A percentile compares a stretch with the other conserved stretches of the same genome.
These are phyloP conservation scores for Odontothrips loti DNA, from an alignment of 2,888 invertebrate genomes.

Conservation along the genomic window DNA sequence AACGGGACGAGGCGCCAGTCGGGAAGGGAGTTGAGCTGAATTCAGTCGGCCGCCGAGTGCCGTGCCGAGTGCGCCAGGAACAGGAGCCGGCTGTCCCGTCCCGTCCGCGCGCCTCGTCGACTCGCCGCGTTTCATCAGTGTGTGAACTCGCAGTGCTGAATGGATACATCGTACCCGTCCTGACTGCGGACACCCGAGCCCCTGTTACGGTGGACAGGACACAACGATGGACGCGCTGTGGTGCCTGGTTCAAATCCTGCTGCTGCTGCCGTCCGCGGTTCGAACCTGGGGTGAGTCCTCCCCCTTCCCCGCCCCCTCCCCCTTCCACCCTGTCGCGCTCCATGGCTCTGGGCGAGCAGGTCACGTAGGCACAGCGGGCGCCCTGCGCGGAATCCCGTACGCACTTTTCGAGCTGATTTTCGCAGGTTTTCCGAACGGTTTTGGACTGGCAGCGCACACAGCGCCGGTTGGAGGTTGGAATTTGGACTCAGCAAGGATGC, in stretches of 20 bases:
- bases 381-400: not conserved
- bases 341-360: constrained; percentile 15
- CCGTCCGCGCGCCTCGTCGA: not conserved
- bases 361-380: not conserved
- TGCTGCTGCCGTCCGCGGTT: not conserved
- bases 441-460: too few relatives aligned
- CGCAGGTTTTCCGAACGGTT: not conserved
- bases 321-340: not conserved
- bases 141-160: not conserved
- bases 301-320: not conserved
- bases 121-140: too few relatives aligned
- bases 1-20: not conserved
- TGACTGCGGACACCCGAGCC: not conserved
- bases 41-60: not conserved
- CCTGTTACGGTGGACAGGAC: not conserved
- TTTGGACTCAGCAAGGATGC: too few relatives aligned
- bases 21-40: not conserved
- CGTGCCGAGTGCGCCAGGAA: not conserved
- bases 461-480: too few relatives aligned
- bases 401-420: not conserved
- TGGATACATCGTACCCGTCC: not conserved
- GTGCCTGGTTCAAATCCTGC: not conserved
- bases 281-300: constrained; percentile 16
- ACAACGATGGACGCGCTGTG: not conserved
- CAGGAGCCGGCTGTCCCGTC: too few relatives aligned